These are phyloP conservation scores for Drosophila nr. perissopoda DNA, from an alignment of 2,888 invertebrate genomes.

Conservation along the genomic window DNA sequence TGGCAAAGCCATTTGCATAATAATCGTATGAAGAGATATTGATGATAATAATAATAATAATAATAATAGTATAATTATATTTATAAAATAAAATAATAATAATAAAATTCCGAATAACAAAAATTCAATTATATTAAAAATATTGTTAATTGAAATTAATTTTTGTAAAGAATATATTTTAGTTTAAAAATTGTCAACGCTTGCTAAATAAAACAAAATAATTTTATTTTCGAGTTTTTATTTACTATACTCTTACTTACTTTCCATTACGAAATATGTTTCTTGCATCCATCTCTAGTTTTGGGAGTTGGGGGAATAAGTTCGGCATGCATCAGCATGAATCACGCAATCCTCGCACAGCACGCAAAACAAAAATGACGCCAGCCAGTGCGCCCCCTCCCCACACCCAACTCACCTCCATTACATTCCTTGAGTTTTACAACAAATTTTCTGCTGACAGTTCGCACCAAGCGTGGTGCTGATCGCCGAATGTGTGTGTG, in stretches of 20 bases:
- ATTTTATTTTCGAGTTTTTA: neutral
- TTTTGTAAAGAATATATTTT: neutral
- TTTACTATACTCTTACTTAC: neutral
- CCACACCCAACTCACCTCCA: neutral
- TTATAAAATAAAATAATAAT: neutral
- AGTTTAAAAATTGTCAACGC: neutral
- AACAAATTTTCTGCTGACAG: conserved; percentile 41
- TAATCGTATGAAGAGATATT: neutral
- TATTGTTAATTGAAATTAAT: neutral
- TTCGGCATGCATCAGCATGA: conserved; percentile 54
- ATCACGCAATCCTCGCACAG: conserved; percentile 62
- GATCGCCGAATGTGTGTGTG: conserved; percentile 33
- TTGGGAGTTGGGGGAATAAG: conserved; percentile 38
- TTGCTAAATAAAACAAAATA: neutral
- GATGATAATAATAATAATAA: neutral
- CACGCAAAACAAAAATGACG: conserved; percentile 67
- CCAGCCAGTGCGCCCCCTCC: conserved; percentile 36
- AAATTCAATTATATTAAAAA: no score
- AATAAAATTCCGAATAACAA: neutral
- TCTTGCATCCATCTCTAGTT: neutral
- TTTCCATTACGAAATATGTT: neutral
- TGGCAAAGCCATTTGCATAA: neutral
- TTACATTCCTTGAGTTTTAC: neutral
- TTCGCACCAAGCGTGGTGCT: conserved; percentile 68
- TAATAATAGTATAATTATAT: neutral